Evolutionary conservation across 2,888 invertebrate genomes (phyloP).

Genomic region (Leucophenga maculata): DNA sequence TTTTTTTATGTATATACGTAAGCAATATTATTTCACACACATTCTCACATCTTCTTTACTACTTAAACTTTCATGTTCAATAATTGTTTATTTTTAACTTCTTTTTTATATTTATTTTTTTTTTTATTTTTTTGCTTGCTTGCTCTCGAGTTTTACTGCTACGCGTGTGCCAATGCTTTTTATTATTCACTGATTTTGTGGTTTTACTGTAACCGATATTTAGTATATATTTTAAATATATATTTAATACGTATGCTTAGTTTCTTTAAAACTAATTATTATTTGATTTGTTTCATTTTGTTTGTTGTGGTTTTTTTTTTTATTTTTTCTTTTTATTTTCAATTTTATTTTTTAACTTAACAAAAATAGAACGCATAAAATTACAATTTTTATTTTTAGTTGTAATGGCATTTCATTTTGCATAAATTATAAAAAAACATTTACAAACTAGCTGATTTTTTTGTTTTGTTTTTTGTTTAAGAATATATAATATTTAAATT

Average conservation of each 20-base stretch:
- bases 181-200: conserved; percentile 35
- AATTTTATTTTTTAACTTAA: conserved; percentile 18
- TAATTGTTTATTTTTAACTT: conserved; percentile 34
- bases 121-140: conserved; percentile 36
- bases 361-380: conserved; percentile 27
- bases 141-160: conserved; percentile 9
- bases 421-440: conserved; percentile 63
- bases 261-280: conserved; percentile 8
- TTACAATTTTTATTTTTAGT: conserved; percentile 42
- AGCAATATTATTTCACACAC: conserved; percentile 39
- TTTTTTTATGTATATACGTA: conserved; percentile 21
- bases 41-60: conserved; percentile 39
- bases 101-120: conserved; percentile 23
- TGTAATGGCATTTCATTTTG: conserved; percentile 60
- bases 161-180: conserved; percentile 26
- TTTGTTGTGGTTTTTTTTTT: conserved; percentile 9
- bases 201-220: conserved; percentile 55
- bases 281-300: conserved; percentile 23
- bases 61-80: conserved; percentile 60
- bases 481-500: conserved; percentile 53
- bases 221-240: conserved; percentile 48
- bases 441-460: conserved; percentile 65
- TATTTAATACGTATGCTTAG: conserved; percentile 31
- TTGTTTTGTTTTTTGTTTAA: conserved; percentile 38
- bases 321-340: no score